Conservation (phyloP, 2,888 invertebrate genomes). For the Brachynemurus nebulosus region DNA sequence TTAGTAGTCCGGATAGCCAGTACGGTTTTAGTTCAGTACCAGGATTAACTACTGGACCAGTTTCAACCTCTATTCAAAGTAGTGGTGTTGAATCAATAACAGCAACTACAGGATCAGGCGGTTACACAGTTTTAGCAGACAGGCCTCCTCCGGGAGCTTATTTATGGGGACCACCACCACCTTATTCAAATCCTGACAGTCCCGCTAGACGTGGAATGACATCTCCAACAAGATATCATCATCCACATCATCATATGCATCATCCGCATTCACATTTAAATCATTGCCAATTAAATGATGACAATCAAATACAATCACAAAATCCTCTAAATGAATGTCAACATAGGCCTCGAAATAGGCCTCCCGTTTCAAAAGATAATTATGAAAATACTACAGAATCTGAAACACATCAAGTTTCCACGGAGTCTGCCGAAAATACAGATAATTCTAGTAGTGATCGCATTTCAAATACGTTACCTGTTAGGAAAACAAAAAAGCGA, state of each 20-base stretch:
- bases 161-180: conserved; percentile 81
- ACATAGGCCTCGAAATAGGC: conserved; percentile 22
- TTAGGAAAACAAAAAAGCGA: conserved; percentile 40
- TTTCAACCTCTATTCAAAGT: conserved; percentile 17
- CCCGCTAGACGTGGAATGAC: conserved; percentile 40
- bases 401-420: conserved; percentile 26
- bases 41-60: conserved; percentile 19
- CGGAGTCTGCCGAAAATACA: conserved; percentile 33
- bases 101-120: conserved; percentile 32
- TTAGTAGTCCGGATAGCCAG: conserved; percentile 65
- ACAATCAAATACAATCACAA: too few relatives aligned
- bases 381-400: conserved; percentile 39
- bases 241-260: conserved; percentile 29
- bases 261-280: conserved; percentile 30
- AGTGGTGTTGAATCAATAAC: conserved; percentile 24
- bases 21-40: conserved; percentile 52
- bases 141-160: conserved; percentile 41
- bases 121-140: conserved; percentile 43
- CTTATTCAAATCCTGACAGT: conserved; percentile 70
- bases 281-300: conserved; percentile 32
- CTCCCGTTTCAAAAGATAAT: conserved; percentile 32
- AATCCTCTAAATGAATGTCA: conserved; percentile 25
- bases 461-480: conserved; percentile 39
- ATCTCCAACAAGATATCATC: conserved; percentile 30
- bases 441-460: conserved; percentile 34